A percentile compares a stretch with the other conserved stretches of the same genome.
Evolutionary conservation across 2,113 vertebrate species (phyloP).

Genomic region (Clupea harengus): DNA sequence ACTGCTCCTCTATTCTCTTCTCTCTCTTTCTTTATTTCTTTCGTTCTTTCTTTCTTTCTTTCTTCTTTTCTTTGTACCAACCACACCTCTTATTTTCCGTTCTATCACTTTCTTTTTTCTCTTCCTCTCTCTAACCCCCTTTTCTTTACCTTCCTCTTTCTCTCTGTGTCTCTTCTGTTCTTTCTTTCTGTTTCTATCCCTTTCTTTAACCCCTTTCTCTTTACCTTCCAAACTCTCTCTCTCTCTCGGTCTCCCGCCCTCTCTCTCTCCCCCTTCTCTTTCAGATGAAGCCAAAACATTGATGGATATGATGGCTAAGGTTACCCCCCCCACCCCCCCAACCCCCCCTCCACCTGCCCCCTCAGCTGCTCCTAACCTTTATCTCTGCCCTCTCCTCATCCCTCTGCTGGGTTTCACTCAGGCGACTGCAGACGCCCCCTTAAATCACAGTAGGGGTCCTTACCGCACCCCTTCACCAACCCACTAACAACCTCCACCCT

Average conservation of each 20-base stretch:
- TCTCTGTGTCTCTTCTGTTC: not conserved
- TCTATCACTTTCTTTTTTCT: not conserved
- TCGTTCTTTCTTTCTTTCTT: slow-evolving; percentile 6
- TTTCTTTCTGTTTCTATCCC: not conserved
- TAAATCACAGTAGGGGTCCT: not conserved
- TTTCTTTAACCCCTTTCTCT: not conserved
- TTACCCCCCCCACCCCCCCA: not conserved
- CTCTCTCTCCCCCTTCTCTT: not conserved
- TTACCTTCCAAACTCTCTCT: not conserved
- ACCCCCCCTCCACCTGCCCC: not conserved
- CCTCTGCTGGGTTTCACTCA: not conserved
- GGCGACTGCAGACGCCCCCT: not conserved
- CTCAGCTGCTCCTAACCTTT: not conserved
- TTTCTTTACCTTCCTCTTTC: not conserved
- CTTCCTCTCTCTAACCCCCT: slow-evolving; percentile 5
- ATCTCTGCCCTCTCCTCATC: not conserved
- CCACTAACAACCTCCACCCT: not conserved
- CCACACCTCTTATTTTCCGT: not conserved
- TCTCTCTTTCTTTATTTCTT: not conserved
- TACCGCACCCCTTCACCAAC: not conserved
- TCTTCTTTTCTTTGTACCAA: slow-evolving; percentile 11
- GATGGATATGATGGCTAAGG: not conserved
- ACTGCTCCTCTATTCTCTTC: not conserved
- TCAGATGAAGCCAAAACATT: not conserved
- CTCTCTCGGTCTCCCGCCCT: not conserved